phyloP scores from a whole-genome alignment of 2,797 vertebrate genomes.

The Pseudomugil tenellus region DNA sequence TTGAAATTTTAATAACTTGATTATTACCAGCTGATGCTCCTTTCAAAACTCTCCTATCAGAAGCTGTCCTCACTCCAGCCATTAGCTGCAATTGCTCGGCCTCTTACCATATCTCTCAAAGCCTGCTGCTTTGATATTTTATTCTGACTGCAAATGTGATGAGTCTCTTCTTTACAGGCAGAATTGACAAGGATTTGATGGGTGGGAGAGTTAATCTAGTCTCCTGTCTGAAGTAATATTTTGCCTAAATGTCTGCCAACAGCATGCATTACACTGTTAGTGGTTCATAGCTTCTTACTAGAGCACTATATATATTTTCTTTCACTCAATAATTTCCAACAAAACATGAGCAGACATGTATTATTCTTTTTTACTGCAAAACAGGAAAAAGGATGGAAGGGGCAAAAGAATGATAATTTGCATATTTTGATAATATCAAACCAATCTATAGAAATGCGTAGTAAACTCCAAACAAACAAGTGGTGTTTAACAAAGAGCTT shows the following conservation, averaged over 20 bases:
- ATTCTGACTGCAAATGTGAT: slow-evolving; percentile 63
- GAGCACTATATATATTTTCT: background rate
- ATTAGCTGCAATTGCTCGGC: slow-evolving; percentile 77
- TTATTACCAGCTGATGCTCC: slow-evolving; percentile 54
- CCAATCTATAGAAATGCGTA: background rate
- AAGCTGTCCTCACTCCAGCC: slow-evolving; percentile 62
- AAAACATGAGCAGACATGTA: background rate
- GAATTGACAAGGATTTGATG: slow-evolving; percentile 38
- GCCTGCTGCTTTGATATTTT: slow-evolving; percentile 70
- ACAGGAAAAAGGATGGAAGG: background rate
- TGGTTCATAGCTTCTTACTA: background rate
- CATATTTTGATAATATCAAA: background rate
- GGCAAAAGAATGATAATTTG: background rate
- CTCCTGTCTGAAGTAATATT: slow-evolving; percentile 19
- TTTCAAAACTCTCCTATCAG: slow-evolving; percentile 63
- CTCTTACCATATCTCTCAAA: slow-evolving; percentile 66
- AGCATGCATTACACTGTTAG: slow-evolving; percentile 2
- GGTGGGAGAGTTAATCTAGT: slow-evolving; percentile 20
- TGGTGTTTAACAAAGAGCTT: slow-evolving; percentile 32
- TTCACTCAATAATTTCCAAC: background rate
- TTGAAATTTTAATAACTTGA: slow-evolving; percentile 39
- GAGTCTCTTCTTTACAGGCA: slow-evolving; percentile 30
- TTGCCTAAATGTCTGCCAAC: background rate
- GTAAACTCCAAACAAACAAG: slow-evolving; percentile 10
- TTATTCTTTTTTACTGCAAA: background rate